Percentiles rank a stretch among this genome's conserved stretches.
Evolutionary conservation across 2,113 vertebrate species (phyloP).

Genomic region (Excalfactoria chinensis): DNA sequence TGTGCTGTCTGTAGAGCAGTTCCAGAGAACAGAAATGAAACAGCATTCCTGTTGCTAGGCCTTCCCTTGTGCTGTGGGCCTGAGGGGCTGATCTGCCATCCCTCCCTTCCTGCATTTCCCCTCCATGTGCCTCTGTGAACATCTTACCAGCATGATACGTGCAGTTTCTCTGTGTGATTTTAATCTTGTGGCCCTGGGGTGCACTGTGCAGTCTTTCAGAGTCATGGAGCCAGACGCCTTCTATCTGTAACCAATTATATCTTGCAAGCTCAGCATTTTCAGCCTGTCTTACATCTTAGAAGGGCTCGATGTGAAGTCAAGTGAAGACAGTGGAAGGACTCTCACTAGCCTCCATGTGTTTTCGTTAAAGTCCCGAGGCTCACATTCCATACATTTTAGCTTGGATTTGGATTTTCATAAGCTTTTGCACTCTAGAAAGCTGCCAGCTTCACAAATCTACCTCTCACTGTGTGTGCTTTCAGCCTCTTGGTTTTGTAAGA

Average conservation of each 20-base stretch:
- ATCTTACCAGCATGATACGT: not conserved
- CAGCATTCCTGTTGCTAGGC: not conserved
- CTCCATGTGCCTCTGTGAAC: not conserved
- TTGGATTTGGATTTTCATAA: conserved; percentile 70
- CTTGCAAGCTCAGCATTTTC: not conserved
- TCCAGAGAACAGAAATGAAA: not conserved
- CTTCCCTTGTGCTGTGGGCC: not conserved
- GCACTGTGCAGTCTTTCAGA: not conserved
- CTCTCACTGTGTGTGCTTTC: not conserved
- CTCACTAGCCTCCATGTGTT: not conserved
- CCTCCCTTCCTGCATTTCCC: not conserved
- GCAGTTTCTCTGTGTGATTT: not conserved
- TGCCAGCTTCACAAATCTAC: conserved; percentile 35
- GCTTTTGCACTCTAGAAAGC: conserved; percentile 40
- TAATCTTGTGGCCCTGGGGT: not conserved
- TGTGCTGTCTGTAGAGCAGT: not conserved
- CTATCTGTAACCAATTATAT: not conserved
- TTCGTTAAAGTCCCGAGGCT: conserved; percentile 10
- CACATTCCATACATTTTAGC: conserved; percentile 67
- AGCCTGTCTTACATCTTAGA: not conserved
- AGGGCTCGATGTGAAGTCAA: not conserved
- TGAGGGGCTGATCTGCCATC: not conserved
- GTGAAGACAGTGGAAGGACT: conserved; percentile 6
- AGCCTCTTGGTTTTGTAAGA: conserved; percentile 18
- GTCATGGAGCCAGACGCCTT: not conserved